Conservation (phyloP, 2,113 vertebrate species). For the Percopsis transmontana region DNA sequence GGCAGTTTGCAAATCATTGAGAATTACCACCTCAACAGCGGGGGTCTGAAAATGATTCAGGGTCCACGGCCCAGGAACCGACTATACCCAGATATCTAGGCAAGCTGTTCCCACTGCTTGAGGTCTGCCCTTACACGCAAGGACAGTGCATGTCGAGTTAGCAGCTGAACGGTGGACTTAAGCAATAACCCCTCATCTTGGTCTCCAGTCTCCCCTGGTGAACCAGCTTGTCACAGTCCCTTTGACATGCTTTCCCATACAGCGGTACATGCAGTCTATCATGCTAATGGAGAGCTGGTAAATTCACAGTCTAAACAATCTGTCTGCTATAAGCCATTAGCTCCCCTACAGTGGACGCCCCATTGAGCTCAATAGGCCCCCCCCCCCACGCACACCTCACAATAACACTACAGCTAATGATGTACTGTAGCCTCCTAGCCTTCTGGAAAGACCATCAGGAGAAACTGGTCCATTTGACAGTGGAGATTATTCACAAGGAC, state of each 20-base stretch:
- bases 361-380: slow-evolving; percentile 52
- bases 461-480: slow-evolving; percentile 17
- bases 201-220: too few species aligned
- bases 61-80: too few species aligned
- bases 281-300: slow-evolving; percentile 34
- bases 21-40: too few species aligned
- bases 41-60: too few species aligned
- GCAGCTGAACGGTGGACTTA: too few species aligned
- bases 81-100: too few species aligned
- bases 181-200: too few species aligned
- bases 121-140: too few species aligned
- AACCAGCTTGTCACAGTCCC: background rate
- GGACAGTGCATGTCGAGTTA: too few species aligned
- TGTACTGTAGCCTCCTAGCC: slow-evolving; percentile 13
- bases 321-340: slow-evolving; percentile 40
- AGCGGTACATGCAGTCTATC: slow-evolving; percentile 24
- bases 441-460: background rate
- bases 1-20: too few species aligned
- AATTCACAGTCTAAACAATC: slow-evolving; percentile 53
- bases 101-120: too few species aligned
- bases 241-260: background rate
- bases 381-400: background rate
- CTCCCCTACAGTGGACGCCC: slow-evolving; percentile 40
- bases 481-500: slow-evolving; percentile 52
- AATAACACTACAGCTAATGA: slow-evolving; percentile 20